Evolutionary conservation across 2,797 vertebrate species (phyloP).

Genomic region (Avahi laniger): DNA sequence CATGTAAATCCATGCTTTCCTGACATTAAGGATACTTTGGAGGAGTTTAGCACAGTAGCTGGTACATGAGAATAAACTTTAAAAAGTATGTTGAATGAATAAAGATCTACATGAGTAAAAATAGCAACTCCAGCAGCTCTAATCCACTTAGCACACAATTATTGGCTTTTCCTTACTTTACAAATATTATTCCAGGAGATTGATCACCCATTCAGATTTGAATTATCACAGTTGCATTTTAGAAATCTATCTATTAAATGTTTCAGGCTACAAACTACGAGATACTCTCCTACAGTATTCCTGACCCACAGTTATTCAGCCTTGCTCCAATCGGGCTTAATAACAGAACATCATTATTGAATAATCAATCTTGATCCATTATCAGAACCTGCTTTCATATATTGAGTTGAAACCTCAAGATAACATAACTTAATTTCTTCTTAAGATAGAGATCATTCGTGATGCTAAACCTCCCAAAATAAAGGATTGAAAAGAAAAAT

Average conservation of each 20-base stretch:
- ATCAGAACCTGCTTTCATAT: neutral
- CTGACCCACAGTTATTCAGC: neutral
- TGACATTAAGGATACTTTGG: neutral
- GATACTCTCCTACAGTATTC: neutral
- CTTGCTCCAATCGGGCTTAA: neutral
- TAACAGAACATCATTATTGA: neutral
- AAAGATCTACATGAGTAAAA: neutral
- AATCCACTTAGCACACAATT: neutral
- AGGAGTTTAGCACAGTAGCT: neutral
- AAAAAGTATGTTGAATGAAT: neutral
- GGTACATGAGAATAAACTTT: neutral
- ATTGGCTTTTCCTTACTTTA: neutral
- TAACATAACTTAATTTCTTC: slow-evolving; percentile 2
- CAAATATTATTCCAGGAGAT: neutral
- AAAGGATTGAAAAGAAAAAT: neutral
- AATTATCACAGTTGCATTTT: neutral
- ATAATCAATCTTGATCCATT: neutral
- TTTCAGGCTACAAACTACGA: neutral
- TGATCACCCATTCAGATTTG: neutral
- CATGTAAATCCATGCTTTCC: neutral
- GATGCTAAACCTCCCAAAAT: neutral
- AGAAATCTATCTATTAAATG: neutral
- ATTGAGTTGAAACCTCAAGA: neutral
- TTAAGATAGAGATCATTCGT: neutral
- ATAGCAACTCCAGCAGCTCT: neutral